Percentiles rank a stretch among this genome's conserved stretches.
These are phyloP conservation scores for Sinocyclocheilus anophthalmus DNA, from an alignment of 2,113 vertebrate genomes.

Conservation along the genomic window DNA sequence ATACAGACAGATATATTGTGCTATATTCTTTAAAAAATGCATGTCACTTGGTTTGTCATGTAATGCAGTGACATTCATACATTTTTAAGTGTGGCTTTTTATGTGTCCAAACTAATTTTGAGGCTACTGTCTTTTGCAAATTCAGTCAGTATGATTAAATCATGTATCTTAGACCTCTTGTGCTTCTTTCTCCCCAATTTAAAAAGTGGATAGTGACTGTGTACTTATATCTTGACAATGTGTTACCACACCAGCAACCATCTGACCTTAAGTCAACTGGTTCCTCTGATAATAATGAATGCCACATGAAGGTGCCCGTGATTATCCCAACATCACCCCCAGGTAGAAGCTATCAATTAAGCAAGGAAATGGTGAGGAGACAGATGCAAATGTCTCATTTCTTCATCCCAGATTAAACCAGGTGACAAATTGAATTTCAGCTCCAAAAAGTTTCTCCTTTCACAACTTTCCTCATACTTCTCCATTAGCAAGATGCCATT, in stretches of 20 bases:
- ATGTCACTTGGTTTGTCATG: too few relatives aligned
- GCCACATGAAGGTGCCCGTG: not conserved
- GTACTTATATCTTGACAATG: conserved; percentile 2
- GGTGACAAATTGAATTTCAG: conserved; percentile 16
- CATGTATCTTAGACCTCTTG: not conserved
- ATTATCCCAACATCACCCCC: not conserved
- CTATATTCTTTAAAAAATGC: too few relatives aligned
- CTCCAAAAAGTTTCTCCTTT: conserved; percentile 16
- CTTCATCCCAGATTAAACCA: conserved; percentile 1
- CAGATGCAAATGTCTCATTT: conserved; percentile 2
- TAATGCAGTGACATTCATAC: not conserved
- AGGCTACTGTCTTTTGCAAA: not conserved
- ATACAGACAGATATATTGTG: not conserved
- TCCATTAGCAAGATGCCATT: conserved; percentile 27
- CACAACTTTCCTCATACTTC: conserved; percentile 27
- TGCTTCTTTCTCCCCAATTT: not conserved
- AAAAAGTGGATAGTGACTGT: not conserved
- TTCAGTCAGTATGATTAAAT: not conserved
- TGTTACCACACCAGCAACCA: conserved; percentile 30
- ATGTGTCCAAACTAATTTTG: not conserved
- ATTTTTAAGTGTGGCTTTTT: not conserved
- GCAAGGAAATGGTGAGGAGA: not conserved
- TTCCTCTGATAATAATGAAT: conserved; percentile 11
- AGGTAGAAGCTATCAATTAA: conserved; percentile 19
- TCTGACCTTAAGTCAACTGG: conserved; percentile 14